Conservation (phyloP, 2,888 invertebrate genomes). For the Invenusta paracnida region DNA sequence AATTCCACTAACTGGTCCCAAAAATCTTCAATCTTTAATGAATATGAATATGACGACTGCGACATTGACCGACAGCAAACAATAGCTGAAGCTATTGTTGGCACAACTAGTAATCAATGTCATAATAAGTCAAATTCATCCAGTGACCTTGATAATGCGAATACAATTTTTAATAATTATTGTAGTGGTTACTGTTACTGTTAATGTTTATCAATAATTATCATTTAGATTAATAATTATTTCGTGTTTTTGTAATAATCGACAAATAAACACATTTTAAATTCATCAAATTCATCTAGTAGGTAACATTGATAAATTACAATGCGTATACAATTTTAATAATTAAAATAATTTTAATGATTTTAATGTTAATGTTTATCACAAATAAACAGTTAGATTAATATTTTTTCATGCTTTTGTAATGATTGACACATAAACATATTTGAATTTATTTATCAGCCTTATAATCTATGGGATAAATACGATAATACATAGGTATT, state of each 20-base stretch:
- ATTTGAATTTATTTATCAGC: too few species aligned
- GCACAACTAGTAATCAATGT: neutral
- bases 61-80: neutral
- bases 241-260: neutral
- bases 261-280: neutral
- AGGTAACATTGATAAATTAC: too few species aligned
- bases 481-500: too few species aligned
- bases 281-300: too few species aligned
- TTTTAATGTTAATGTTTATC: too few species aligned
- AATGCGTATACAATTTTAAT: too few species aligned
- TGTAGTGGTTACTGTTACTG: neutral
- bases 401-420: too few species aligned
- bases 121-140: too few species aligned
- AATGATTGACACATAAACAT: too few species aligned
- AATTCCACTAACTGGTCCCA: neutral
- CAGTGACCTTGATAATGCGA: neutral
- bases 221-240: neutral
- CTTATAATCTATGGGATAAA: too few species aligned
- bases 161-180: neutral
- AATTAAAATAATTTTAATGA: too few species aligned
- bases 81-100: neutral
- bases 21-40: neutral
- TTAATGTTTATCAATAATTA: neutral
- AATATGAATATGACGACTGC: neutral
- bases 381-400: too few species aligned